phyloP scores from a whole-genome alignment of 1,140 invertebrate species.

The Nephila pilipes region DNA sequence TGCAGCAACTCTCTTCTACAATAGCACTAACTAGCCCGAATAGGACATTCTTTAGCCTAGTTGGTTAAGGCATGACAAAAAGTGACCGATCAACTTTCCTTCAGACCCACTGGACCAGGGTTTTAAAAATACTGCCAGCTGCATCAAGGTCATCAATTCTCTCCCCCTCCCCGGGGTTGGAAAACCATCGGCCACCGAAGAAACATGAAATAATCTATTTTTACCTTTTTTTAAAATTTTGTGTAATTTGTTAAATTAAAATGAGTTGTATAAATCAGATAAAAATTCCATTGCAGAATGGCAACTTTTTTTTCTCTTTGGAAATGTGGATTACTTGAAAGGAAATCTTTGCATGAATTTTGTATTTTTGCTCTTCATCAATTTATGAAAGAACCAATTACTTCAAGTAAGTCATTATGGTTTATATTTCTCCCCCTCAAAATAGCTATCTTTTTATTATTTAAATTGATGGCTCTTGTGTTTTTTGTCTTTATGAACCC shows the following conservation, averaged over 20 bases:
- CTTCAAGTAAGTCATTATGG: background rate
- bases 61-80: too few species aligned
- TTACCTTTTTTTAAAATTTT: background rate
- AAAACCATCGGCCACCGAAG: too few species aligned
- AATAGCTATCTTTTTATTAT: background rate
- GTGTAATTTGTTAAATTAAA: background rate
- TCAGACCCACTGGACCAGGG: too few species aligned
- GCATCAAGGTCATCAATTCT: too few species aligned
- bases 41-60: too few species aligned
- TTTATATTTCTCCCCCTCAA: background rate
- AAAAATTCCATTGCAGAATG: background rate
- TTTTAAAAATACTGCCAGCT: too few species aligned
- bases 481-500: background rate
- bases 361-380: background rate
- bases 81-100: too few species aligned
- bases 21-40: too few species aligned
- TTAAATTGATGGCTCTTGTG: background rate
- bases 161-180: too few species aligned
- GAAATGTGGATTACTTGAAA: slow-evolving; percentile 8
- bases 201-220: background rate
- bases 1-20: too few species aligned
- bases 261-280: background rate
- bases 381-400: background rate
- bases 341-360: background rate
- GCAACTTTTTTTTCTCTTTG: background rate